phyloP scores from a whole-genome alignment of 2,888 invertebrate species.

The Stenichneumon culpator region DNA sequence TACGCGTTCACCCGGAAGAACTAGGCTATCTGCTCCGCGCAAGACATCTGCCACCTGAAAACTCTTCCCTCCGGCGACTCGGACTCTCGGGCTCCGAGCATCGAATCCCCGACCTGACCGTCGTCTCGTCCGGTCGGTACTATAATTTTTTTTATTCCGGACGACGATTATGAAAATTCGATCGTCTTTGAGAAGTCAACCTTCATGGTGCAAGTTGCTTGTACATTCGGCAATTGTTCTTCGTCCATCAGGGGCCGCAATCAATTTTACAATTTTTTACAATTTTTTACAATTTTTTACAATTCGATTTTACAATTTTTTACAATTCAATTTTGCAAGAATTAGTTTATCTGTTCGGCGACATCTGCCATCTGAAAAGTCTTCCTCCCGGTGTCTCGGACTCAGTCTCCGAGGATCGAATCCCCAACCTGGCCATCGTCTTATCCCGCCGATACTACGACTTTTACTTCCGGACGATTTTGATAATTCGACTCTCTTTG shows the following conservation, averaged over 20 bases:
- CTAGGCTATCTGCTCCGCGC: constrained; percentile 5
- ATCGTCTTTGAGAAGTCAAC: not conserved
- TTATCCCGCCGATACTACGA: no score
- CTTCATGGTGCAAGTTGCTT: not conserved
- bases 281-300: no score
- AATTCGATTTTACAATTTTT: no score
- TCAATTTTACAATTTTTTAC: no score
- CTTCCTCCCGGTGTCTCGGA: not conserved
- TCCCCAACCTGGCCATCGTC: no score
- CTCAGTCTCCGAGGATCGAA: no score
- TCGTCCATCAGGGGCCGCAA: not conserved
- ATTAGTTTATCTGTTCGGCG: not conserved
- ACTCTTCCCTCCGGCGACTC: not conserved
- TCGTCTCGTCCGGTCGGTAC: no score
- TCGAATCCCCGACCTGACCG: not conserved
- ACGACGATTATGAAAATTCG: not conserved
- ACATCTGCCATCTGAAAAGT: constrained; percentile 20
- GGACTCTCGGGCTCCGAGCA: not conserved
- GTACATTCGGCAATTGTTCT: not conserved
- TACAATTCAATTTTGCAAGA: not conserved
- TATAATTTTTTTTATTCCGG: not conserved
- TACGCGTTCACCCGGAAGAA: constrained; percentile 17
- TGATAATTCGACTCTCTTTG: no score
- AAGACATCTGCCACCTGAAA: constrained; percentile 31
- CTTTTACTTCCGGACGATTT: no score